A percentile compares a stretch with the other conserved stretches of the same genome.
Conservation (phyloP, 2,797 vertebrate species). For the Muscicapa comitata region DNA sequence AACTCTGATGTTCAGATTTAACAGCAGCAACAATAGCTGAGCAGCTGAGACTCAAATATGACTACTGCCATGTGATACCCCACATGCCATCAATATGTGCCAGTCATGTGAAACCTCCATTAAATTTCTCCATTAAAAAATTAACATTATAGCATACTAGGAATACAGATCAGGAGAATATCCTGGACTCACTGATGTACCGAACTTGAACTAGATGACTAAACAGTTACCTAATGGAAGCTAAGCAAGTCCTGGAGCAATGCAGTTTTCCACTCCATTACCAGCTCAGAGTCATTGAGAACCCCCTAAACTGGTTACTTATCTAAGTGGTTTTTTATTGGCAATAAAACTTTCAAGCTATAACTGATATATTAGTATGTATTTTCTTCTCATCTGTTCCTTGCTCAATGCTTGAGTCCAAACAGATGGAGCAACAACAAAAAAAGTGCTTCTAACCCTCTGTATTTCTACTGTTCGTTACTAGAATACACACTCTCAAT, state of each 20-base stretch:
- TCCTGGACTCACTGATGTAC: not conserved
- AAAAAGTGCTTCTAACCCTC: not conserved
- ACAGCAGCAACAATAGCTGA: not conserved
- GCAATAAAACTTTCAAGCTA: not conserved
- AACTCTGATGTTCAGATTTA: not conserved
- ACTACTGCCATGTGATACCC: rapidly evolving
- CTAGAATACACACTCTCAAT: not conserved
- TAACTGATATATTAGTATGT: not conserved
- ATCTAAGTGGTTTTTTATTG: not conserved
- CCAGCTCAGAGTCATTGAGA: not conserved
- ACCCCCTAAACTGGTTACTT: not conserved
- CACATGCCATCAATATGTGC: rapidly evolving
- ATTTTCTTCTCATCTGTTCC: not conserved
- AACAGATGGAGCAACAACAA: not conserved
- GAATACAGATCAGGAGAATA: not conserved
- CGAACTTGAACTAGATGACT: not conserved
- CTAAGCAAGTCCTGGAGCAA: not conserved
- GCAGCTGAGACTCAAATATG: not conserved
- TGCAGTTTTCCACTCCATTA: not conserved
- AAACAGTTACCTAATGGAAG: not conserved
- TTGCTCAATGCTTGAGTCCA: not conserved
- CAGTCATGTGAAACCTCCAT: not conserved
- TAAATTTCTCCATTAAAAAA: not conserved
- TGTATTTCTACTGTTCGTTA: not conserved
- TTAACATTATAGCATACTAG: not conserved